Evolutionary conservation across 1,140 invertebrate genomes (phyloP).

Genomic region (Drosophila auraria): DNA sequence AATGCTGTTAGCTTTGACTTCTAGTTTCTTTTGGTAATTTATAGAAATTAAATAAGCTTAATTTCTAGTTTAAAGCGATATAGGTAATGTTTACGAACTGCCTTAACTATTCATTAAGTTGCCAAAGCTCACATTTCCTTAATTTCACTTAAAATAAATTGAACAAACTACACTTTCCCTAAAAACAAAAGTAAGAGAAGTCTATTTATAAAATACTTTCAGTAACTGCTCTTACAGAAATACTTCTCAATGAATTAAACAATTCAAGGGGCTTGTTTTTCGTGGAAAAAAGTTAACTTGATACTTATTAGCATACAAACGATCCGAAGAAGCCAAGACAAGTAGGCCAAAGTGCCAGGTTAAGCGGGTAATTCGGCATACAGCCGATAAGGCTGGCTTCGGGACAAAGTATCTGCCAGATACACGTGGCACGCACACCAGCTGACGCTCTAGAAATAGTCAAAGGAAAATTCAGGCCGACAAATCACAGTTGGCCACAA

Average conservation of each 20-base stretch:
- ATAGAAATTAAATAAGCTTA: not conserved
- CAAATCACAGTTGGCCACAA: slow-evolving; percentile 79
- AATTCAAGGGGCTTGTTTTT: not conserved
- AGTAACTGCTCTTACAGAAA: not conserved
- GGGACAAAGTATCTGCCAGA: slow-evolving; percentile 26
- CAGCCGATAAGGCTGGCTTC: slow-evolving; percentile 30
- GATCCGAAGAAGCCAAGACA: slow-evolving; percentile 24
- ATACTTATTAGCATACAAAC: slow-evolving; percentile 54
- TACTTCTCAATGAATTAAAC: not conserved
- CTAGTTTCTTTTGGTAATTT: not conserved
- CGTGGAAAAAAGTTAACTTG: slow-evolving; percentile 9
- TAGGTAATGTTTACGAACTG: not conserved
- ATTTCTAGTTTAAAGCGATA: not conserved
- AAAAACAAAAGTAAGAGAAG: no score
- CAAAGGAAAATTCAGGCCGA: slow-evolving; percentile 23
- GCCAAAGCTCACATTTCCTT: not conserved
- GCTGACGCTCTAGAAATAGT: slow-evolving; percentile 49
- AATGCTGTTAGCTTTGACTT: not conserved
- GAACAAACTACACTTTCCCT: not conserved
- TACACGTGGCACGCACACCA: slow-evolving; percentile 64
- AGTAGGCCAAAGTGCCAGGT: slow-evolving; percentile 71
- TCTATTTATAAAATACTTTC: no score
- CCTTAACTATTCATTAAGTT: not conserved
- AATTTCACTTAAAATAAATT: slow-evolving; percentile 1
- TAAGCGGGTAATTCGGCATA: slow-evolving; percentile 76